Conservation (phyloP, 2,113 vertebrate species). For the Mormyrus lacerda region DNA sequence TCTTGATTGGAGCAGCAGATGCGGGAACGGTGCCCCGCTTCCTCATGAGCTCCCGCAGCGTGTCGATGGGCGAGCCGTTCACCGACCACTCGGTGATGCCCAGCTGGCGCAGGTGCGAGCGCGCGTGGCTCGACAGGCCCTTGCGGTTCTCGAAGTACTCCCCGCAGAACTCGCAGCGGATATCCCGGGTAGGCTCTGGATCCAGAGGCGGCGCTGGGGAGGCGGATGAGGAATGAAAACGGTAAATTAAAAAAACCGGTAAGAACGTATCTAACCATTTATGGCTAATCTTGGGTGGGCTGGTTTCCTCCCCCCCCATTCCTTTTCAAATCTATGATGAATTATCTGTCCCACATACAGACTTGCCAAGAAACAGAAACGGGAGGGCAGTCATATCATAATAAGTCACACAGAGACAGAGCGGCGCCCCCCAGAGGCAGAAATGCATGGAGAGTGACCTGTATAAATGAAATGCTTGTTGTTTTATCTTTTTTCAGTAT, state of each 20-base stretch:
- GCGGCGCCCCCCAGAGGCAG: not conserved
- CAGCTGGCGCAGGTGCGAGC: constrained; percentile 90
- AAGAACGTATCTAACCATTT: not conserved
- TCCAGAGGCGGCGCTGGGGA: constrained; percentile 55
- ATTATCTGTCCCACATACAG: not conserved
- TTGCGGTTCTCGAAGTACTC: constrained; percentile 94
- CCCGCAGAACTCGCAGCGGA: constrained; percentile 89
- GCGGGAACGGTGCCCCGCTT: constrained; percentile 63
- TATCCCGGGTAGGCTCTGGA: constrained; percentile 75
- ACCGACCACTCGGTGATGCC: constrained; percentile 93
- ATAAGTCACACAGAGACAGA: not conserved
- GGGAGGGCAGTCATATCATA: not conserved
- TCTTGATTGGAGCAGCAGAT: constrained; percentile 66
- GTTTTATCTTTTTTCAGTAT: not conserved
- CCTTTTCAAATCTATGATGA: not conserved
- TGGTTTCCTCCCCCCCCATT: no score
- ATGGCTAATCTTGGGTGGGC: not conserved
- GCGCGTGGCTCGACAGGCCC: constrained; percentile 87
- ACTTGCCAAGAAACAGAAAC: not conserved
- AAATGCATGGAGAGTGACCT: not conserved
- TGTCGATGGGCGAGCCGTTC: constrained; percentile 91
- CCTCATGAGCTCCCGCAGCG: constrained; percentile 81
- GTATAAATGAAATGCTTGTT: not conserved
- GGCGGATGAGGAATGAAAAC: constrained; percentile 24
- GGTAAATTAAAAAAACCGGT: not conserved